Base-by-base conservation (phyloP, 2,888 invertebrate genomes). In the Elaeidobius kamerunicus region DNA sequence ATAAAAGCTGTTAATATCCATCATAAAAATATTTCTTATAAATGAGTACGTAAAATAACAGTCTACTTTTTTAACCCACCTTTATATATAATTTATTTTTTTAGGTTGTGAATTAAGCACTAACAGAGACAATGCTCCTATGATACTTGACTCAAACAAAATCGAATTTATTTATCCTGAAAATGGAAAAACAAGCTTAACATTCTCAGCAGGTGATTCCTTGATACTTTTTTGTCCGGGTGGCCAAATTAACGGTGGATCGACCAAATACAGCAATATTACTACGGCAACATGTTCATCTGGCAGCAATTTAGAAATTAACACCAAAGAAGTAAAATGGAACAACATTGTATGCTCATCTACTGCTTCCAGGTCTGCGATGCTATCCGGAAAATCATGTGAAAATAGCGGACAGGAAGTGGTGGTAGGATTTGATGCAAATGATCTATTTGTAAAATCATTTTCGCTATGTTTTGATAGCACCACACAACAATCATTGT, bases 401-500 rank as follows among this genome's bases (percentile, higher is more conserved):
- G 74, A 66, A 53, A 68, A 67, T 45, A 73, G 76, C 54, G 72
- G 75, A 38, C 43, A 67, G 11, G 73, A 77, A 43, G 75, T 77
- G 15, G 73, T 79, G 46, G 73, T 80, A 20, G 82, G 82, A 2
- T 81, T 78, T 65, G 65, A 67, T 17, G 70, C 78, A 1, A 67
- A 71, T 54, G 55, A 58, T 18, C 67, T 70, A 6, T 78, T 82
- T 65, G 69, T 78, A 58, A 70, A 73, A n/a, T 61, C 74, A 5
- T 77, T 77, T 57, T 73, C 71, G 60, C 73, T 80, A 1, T 83
- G 83, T 65, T 81, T 78, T 60, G 76, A 82, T 64, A 70, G 35
- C 27, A 20, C 2, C 0, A 69, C 73, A 1, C 67, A 78, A 46
- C 76, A 75, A 60, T 76, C 80, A 1, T 60, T 80, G 5, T 82